Evolutionary conservation across 2,113 vertebrate genomes (phyloP).

Genomic region (Acrocephalus kingi): DNA sequence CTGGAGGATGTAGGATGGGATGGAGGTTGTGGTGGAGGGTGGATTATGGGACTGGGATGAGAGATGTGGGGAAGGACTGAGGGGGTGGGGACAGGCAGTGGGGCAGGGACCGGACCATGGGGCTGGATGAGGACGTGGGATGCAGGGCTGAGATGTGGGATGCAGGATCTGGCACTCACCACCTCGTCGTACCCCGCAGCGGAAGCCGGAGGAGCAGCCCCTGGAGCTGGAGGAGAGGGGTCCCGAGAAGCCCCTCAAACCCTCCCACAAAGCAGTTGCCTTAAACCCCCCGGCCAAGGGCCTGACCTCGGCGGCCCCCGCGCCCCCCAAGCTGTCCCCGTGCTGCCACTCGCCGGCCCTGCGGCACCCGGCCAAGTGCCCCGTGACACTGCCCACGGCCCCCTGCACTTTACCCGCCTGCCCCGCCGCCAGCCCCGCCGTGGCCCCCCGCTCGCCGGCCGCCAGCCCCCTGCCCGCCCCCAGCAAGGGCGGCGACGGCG

Average conservation of each 20-base stretch:
- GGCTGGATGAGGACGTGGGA: neutral
- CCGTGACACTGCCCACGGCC: constrained; percentile 65
- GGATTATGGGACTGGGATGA: neutral
- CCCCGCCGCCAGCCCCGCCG: constrained; percentile 73
- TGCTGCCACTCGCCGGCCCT: constrained; percentile 88
- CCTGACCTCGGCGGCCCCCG: constrained; percentile 69
- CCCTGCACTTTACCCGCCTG: constrained; percentile 87
- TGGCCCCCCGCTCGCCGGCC: constrained; percentile 80
- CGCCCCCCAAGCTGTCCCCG: constrained; percentile 83
- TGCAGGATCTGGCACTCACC: rapidly evolving
- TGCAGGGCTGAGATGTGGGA: neutral
- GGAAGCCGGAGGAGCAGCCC: constrained; percentile 82
- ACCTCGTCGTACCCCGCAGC: constrained; percentile 58
- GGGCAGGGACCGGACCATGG: neutral
- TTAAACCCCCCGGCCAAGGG: constrained; percentile 80
- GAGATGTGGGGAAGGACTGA: neutral
- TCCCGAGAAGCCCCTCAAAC: constrained; percentile 84
- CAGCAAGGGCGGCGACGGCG: constrained; percentile 75
- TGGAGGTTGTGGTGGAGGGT: neutral
- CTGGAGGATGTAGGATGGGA: neutral
- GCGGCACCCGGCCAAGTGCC: constrained; percentile 79
- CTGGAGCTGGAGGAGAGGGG: constrained; percentile 82
- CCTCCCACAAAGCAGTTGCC: constrained; percentile 87
- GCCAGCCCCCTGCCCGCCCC: constrained; percentile 82
- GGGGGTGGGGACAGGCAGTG: neutral